Base-by-base conservation (phyloP, 2,113 vertebrate species). In the Platichthys flesus region DNA sequence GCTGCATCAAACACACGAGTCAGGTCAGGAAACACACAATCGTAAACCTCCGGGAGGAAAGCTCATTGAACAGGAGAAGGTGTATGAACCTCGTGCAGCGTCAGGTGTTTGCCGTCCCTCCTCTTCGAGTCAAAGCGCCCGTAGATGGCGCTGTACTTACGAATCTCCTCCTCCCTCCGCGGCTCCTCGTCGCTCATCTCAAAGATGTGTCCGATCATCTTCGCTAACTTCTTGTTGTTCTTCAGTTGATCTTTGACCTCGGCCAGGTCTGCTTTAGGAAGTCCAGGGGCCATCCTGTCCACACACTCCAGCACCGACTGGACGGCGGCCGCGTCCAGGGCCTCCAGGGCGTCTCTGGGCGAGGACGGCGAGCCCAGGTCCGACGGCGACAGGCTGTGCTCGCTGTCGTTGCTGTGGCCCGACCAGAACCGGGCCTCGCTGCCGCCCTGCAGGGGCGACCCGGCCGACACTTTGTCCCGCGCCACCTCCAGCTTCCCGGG, bases 61-160 rank as follows among this genome's bases (percentile, higher is more conserved):
- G 23, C 10, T 18, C 3, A 10, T 9, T 12, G 0, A 23, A 28
- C 35, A 16, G 57, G 5, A 15, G 20, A 21, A 40, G n/a, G 18
- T 9, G 4, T 2, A 16, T 12, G 7, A 23, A 99, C 98, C 96
- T 99, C 98, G 0, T 99, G 97, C 63, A 99, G 95, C 0, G 98
- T 99, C 78, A 99, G 95, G 84, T 98, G 98, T 52, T 99, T 99
- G 58, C 97, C 97, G 31, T 99, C 98, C 85, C 99, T 96, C 73
- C 98, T 95, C 94, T 99, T 99, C 0, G 98, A 99, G 93, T 99
- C 98, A 64, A 99, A 99, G 35, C 98, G 94, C 45, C 98, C 98
- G 31, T 99, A 99, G 90, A 99, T 99, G 90, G 98, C 98, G 83
- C 98, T 99, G 92, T 97, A 99, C 83, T 99, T 99, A 20, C 98